Evolutionary conservation across 2,113 vertebrate genomes (phyloP).

Genomic region (Oncorhynchus gorbuscha): DNA sequence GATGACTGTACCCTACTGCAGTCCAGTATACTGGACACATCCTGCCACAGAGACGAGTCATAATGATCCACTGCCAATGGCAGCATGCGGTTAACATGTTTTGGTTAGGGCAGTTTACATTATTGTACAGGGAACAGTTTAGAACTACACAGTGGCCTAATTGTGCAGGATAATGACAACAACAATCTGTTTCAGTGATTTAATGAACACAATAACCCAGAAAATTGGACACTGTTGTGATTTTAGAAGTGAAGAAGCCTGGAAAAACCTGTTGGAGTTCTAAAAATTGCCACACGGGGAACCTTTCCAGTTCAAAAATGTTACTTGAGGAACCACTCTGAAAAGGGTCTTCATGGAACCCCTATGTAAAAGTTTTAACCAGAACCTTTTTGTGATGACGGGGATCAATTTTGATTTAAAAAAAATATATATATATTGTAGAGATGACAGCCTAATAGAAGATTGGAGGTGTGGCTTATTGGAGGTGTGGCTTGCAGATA

Average conservation of each 20-base stretch:
- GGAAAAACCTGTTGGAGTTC: background rate
- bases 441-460: too few relatives aligned
- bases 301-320: background rate
- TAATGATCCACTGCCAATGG: background rate
- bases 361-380: background rate
- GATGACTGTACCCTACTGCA: background rate
- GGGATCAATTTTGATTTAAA: too few relatives aligned
- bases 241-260: background rate
- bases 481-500: too few relatives aligned
- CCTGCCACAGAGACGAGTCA: background rate
- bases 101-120: background rate
- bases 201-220: conserved; percentile 5
- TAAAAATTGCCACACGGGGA: background rate
- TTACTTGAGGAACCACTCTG: too few relatives aligned
- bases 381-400: too few relatives aligned
- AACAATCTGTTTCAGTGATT: conserved; percentile 11
- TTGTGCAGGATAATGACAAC: conserved; percentile 7
- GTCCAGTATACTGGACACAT: background rate
- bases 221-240: background rate
- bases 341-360: background rate
- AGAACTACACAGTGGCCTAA: background rate
- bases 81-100: background rate
- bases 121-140: background rate
- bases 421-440: too few relatives aligned
- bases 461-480: too few relatives aligned